Conservation (phyloP, 2,888 invertebrate species). For the Chironomus riparius region DNA sequence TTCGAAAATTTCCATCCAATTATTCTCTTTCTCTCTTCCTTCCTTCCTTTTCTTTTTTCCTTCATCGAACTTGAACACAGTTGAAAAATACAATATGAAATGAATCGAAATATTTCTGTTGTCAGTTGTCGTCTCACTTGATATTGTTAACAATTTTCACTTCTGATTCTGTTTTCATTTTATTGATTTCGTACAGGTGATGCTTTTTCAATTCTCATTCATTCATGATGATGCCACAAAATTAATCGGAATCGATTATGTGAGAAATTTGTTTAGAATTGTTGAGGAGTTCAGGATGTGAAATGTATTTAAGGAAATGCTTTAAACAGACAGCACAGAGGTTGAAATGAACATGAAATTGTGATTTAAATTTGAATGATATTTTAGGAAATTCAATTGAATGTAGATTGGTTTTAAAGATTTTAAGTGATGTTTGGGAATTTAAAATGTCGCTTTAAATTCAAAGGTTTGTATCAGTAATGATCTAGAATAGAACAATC, state of each 20-base stretch:
- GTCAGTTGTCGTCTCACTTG: background rate
- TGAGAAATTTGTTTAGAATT: background rate
- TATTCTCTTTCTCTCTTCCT: background rate
- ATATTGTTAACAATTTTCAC: too few relatives aligned
- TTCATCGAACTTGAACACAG: too few relatives aligned
- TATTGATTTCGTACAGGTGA: background rate
- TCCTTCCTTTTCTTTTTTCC: background rate
- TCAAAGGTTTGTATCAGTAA: too few relatives aligned
- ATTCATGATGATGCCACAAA: background rate
- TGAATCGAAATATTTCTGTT: background rate
- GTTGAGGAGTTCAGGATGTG: background rate
- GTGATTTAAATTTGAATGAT: background rate
- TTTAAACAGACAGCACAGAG: too few relatives aligned
- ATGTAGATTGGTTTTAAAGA: too few relatives aligned
- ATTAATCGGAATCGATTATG: constrained; percentile 2
- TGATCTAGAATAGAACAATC: too few relatives aligned
- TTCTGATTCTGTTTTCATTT: background rate
- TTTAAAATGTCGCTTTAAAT: too few relatives aligned
- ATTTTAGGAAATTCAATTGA: background rate
- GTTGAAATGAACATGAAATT: too few relatives aligned
- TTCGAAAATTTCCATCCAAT: constrained; percentile 23
- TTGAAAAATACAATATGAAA: background rate
- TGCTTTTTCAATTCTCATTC: background rate
- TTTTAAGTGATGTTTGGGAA: too few relatives aligned
- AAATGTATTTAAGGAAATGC: background rate